Evolutionary conservation across 2,888 invertebrate species (phyloP).

Genomic region (Acheta domesticus): DNA sequence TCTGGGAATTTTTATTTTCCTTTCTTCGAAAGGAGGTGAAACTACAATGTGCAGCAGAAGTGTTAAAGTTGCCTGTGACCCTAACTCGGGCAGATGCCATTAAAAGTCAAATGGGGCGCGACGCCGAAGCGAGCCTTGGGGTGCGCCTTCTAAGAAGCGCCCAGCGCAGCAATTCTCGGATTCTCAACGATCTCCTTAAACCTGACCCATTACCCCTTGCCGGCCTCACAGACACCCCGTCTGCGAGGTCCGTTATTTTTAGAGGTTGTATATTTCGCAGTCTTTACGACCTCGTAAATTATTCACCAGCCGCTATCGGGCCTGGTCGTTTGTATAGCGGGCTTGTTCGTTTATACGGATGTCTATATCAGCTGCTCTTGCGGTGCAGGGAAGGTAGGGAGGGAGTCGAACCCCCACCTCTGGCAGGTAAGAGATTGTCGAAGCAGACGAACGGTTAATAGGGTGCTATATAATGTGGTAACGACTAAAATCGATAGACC

Average conservation of each 20-base stretch:
- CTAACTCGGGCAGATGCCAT: too few relatives aligned
- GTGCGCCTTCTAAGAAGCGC: neutral
- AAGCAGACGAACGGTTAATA: too few relatives aligned
- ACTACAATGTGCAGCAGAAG: too few relatives aligned
- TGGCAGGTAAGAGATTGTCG: too few relatives aligned
- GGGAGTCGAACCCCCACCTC: neutral
- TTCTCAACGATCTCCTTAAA: slow-evolving; percentile 18
- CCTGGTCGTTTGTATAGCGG: neutral
- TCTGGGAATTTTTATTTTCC: too few relatives aligned
- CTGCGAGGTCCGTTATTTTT: slow-evolving; percentile 18
- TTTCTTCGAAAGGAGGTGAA: too few relatives aligned
- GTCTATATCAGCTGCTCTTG: neutral
- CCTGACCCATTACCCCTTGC: neutral
- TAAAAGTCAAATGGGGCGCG: too few relatives aligned
- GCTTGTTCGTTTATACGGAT: slow-evolving; percentile 18
- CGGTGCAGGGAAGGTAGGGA: neutral
- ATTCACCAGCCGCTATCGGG: neutral
- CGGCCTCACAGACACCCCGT: neutral
- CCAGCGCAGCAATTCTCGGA: neutral
- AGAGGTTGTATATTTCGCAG: slow-evolving; percentile 1
- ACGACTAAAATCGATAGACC: too few relatives aligned
- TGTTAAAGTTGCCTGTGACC: too few relatives aligned
- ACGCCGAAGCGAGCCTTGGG: neutral
- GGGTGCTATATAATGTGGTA: too few relatives aligned
- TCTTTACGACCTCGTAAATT: slow-evolving; percentile 18